Conservation (phyloP, 2,797 vertebrate species). For the Steatocranus sp. region DNA sequence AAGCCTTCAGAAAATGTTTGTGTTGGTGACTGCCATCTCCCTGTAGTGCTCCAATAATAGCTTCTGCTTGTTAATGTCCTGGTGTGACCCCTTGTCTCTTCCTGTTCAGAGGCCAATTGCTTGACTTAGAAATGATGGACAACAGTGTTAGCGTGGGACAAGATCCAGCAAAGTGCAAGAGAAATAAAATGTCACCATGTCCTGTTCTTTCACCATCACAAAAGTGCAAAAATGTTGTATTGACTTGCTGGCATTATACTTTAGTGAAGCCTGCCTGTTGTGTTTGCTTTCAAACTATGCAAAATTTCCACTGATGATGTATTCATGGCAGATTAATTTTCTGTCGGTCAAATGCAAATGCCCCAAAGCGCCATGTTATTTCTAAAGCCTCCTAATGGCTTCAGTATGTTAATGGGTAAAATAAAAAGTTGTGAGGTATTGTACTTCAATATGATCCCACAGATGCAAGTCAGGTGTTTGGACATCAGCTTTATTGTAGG, state of each 20-base stretch:
- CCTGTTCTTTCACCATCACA: not conserved
- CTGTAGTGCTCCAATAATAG: constrained; percentile 18
- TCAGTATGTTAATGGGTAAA: not conserved
- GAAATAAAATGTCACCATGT: not conserved
- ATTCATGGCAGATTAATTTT: not conserved
- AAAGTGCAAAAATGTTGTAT: not conserved
- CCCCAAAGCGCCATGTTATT: not conserved
- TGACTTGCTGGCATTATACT: not conserved
- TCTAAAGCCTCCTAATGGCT: not conserved
- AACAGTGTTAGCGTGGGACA: not conserved
- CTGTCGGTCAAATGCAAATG: not conserved
- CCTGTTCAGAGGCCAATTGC: not conserved
- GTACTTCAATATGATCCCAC: not conserved
- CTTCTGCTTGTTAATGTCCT: constrained; percentile 13
- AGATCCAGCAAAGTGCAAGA: not conserved
- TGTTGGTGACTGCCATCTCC: constrained; percentile 15
- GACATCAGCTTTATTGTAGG: not conserved
- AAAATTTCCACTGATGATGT: not conserved
- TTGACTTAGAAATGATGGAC: not conserved
- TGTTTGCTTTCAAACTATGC: not conserved
- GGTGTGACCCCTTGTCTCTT: constrained; percentile 5
- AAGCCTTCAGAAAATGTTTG: constrained; percentile 32
- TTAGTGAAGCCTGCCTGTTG: not conserved
- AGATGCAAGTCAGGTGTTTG: not conserved
- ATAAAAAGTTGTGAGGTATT: not conserved